Base-by-base conservation (phyloP, 2,797 vertebrate species). In the Sphenodon punctatus region DNA sequence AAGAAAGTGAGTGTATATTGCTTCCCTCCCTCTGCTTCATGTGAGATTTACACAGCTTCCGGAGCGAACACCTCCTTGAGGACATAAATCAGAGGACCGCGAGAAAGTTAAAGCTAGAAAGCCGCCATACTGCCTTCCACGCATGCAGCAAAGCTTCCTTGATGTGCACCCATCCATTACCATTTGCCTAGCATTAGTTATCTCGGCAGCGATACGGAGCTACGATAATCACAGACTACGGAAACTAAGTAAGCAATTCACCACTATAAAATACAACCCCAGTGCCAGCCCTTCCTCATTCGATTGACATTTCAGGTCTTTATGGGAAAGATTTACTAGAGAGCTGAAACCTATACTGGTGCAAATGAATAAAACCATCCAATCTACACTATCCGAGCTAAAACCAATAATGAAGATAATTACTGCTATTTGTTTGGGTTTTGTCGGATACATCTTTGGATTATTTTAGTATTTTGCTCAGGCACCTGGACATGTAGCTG, bases 41-140 rank as follows among this genome's bases (percentile, higher is more conserved):
- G 82, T 84, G 86, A 90, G 92, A 91, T 92, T 92, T 88, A 93
- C 90, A 72, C 90, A 92, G 92, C 90, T 89, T 90, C 89, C 88
- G 84, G 86, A 92, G 20, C 73, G 82, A 70, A 56, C 84, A 90
- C 60, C 81, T 89, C 84, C 87, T 85, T 87, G 84, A 86, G 89
- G 90, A 90, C 80, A 87, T 89, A 89, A 87, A 90, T 93, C 86
- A 72, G 60, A 46, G 78, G 75, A 30, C 67, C 80, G 79, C 80
- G 36, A 89, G 82, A 82, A 78, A 90, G 53, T n/a, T 20, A 82
- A 75, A 80, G 82, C 13, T 30, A 69, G 64, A 78, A 58, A 82
- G 82, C 0, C 0, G 51, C 56, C 75, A 17, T 34, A 32, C 20
- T 58, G 17, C 12, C 55, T 55, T 23, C 32, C 34, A 30, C 30